phyloP scores from a whole-genome alignment of 2,113 vertebrate genomes.

The Tragelaphus strepsiceros region DNA sequence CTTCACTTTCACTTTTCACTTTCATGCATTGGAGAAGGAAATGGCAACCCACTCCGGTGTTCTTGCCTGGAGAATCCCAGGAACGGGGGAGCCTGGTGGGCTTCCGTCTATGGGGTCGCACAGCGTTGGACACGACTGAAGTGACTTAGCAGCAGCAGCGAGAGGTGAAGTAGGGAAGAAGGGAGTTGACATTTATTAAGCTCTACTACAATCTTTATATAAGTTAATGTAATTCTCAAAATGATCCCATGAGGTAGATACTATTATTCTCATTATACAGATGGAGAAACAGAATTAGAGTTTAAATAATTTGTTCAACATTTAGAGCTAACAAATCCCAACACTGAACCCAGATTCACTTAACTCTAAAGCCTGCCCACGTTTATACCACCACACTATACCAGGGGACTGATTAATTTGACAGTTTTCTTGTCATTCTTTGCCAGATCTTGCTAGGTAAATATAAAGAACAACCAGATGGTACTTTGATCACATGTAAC shows the following conservation, averaged over 20 bases:
- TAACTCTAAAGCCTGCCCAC: slow-evolving; percentile 5
- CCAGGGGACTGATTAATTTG: background rate
- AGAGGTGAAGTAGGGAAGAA: background rate
- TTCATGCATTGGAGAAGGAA: no score
- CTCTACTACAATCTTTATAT: background rate
- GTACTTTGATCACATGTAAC: background rate
- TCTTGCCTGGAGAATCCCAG: no score
- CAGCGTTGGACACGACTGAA: no score
- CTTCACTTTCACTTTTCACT: no score
- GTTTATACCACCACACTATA: background rate
- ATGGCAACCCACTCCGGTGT: no score
- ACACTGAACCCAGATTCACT: slow-evolving; percentile 11
- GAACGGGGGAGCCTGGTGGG: no score
- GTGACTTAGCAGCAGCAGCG: background rate
- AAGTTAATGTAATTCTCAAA: slow-evolving; percentile 37
- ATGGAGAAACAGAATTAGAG: slow-evolving; percentile 29
- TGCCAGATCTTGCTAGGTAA: background rate
- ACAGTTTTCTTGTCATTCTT: slow-evolving; percentile 15
- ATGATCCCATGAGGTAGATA: slow-evolving; percentile 57
- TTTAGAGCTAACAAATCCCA: background rate
- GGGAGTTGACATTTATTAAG: background rate
- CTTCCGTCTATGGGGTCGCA: no score
- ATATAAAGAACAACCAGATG: slow-evolving; percentile 20
- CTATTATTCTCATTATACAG: background rate
- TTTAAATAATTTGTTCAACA: slow-evolving; percentile 29